A percentile compares a stretch with the other conserved stretches of the same genome.
phyloP scores from a whole-genome alignment of 2,113 vertebrate species.

The Columba janthina region DNA sequence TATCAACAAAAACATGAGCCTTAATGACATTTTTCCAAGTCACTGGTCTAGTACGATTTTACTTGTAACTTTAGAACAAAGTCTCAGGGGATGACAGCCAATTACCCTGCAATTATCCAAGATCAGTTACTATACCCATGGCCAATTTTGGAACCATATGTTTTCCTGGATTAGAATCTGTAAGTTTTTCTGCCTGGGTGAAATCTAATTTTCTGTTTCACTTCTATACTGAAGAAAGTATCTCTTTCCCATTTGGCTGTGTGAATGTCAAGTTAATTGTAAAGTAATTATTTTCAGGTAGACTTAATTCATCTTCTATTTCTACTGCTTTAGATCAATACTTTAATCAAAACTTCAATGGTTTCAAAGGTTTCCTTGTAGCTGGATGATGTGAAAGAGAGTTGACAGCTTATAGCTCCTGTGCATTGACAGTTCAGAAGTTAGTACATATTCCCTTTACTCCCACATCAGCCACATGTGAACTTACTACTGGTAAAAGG shows the following conservation, averaged over 20 bases:
- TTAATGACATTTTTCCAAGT: background rate
- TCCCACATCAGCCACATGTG: background rate
- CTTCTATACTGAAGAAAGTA: background rate
- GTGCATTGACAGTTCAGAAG: background rate
- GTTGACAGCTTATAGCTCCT: background rate
- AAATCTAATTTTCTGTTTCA: conserved; percentile 10
- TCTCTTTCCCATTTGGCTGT: background rate
- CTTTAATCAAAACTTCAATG: background rate
- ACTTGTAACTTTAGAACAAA: background rate
- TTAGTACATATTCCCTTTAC: accelerated
- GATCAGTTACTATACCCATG: background rate
- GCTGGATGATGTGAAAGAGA: background rate
- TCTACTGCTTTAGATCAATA: background rate
- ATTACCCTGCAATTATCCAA: background rate
- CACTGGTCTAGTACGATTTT: background rate
- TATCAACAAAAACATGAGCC: background rate
- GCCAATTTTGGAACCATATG: background rate
- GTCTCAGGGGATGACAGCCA: background rate
- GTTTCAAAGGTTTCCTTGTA: background rate
- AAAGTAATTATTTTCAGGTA: conserved; percentile 4
- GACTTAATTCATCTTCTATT: background rate
- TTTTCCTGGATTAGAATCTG: background rate
- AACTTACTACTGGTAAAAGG: background rate
- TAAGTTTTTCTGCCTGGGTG: background rate
- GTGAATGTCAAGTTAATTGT: background rate